phyloP scores from a whole-genome alignment of 53 echinoderm and acorn worm species.

The Luidia sarsii region DNA sequence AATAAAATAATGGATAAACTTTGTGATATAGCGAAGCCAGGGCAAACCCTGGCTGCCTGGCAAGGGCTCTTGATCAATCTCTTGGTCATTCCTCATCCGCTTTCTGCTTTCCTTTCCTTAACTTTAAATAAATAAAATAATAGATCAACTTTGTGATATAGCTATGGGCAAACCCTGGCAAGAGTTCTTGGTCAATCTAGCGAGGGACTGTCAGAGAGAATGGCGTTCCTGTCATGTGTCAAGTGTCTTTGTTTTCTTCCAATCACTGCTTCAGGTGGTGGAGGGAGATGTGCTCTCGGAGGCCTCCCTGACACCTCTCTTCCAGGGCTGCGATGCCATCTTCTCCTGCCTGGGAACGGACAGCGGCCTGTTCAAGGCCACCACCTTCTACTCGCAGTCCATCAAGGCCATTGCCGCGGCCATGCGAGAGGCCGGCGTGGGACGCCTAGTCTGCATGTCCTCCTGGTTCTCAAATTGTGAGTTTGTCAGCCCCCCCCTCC shows the following conservation, averaged over 20 bases:
- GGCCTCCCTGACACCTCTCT: constrained; percentile 47
- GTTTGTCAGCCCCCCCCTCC: too few relatives aligned
- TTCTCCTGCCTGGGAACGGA: constrained; percentile 67
- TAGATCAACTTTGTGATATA: too few relatives aligned
- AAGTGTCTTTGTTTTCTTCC: too few relatives aligned
- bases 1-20: too few relatives aligned
- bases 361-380: not conserved
- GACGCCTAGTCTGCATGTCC: constrained; percentile 63
- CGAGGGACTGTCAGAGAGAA: not conserved
- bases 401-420: constrained; percentile 62
- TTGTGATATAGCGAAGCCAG: too few relatives aligned
- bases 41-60: too few relatives aligned
- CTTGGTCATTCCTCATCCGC: too few relatives aligned
- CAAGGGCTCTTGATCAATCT: too few relatives aligned
- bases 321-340: constrained; percentile 73
- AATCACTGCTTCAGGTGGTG: constrained; percentile 29
- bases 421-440: constrained; percentile 52
- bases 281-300: constrained; percentile 60
- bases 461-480: constrained; percentile 66
- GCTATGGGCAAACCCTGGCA: too few relatives aligned
- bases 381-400: constrained; percentile 66
- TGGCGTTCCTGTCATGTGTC: not conserved
- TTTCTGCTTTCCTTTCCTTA: too few relatives aligned
- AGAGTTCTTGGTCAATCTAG: too few relatives aligned
- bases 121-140: too few relatives aligned